Evolutionary conservation across 2,888 invertebrate species (phyloP).

Genomic region (Minunthozetes semirufus): DNA sequence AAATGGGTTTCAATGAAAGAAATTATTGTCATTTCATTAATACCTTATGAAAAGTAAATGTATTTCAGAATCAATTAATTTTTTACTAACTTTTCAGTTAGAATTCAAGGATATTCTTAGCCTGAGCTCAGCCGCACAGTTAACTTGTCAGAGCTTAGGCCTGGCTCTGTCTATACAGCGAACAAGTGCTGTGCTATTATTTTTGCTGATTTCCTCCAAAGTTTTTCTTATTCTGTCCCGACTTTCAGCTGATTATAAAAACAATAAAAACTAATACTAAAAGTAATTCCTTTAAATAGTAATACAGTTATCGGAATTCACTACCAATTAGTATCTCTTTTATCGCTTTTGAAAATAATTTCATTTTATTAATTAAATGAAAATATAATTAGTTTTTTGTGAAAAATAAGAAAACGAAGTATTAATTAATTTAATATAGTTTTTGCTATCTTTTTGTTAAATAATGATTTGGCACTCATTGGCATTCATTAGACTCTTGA

Average conservation of each 20-base stretch:
- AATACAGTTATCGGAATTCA: background rate
- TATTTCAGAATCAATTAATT: conserved; percentile 8
- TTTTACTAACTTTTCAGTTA: background rate
- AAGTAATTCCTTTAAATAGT: too few species aligned
- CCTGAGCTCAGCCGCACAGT: background rate
- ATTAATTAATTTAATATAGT: background rate
- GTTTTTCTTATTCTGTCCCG: background rate
- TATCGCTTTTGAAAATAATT: background rate
- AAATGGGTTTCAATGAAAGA: background rate
- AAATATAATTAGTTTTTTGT: background rate
- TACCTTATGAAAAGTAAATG: background rate
- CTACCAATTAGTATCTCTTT: background rate
- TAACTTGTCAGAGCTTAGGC: background rate
- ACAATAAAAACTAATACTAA: background rate
- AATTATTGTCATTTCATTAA: conserved; percentile 7
- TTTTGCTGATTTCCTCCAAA: background rate
- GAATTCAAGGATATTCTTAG: background rate
- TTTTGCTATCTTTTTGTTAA: conserved; percentile 7
- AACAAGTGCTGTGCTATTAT: background rate
- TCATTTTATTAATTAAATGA: background rate
- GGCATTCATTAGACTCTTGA: conserved; percentile 3
- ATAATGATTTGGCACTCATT: conserved; percentile 6
- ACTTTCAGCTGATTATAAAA: background rate
- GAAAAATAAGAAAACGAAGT: background rate
- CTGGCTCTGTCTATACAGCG: background rate